Percentiles rank a stretch among this genome's conserved stretches.
These are phyloP conservation scores for Drosophila tripunctata DNA, from an alignment of 2,888 invertebrate species.

Conservation along the genomic window DNA sequence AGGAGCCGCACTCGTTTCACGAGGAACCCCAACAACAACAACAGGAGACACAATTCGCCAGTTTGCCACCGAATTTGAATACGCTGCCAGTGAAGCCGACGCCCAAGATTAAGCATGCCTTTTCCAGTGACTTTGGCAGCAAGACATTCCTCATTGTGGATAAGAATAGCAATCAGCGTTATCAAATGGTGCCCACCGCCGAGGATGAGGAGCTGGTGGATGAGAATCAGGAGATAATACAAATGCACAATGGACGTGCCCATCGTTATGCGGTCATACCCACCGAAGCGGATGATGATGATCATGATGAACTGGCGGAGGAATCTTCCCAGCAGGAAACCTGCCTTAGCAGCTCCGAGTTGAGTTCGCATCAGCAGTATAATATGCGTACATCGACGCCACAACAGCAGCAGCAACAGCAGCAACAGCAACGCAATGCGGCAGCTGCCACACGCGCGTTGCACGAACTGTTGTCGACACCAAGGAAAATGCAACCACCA, in stretches of 20 bases:
- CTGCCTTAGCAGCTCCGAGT: conserved; percentile 84
- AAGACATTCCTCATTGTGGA: conserved; percentile 85
- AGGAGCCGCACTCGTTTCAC: conserved; percentile 79
- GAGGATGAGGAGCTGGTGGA: conserved; percentile 86
- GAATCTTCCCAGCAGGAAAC: conserved; percentile 74
- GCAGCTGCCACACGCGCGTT: conserved; percentile 89
- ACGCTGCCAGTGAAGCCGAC: conserved; percentile 35
- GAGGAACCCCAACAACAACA: conserved; percentile 67
- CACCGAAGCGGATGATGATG: conserved; percentile 84
- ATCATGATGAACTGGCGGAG: conserved; percentile 75
- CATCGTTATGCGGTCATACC: conserved; percentile 87
- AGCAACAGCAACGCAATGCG: conserved; percentile 82
- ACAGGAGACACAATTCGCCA: conserved; percentile 77
- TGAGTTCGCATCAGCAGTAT: conserved; percentile 81
- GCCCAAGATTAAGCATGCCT: conserved; percentile 82
- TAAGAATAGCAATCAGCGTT: conserved; percentile 85
- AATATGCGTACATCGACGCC: conserved; percentile 82
- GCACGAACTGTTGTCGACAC: conserved; percentile 90
- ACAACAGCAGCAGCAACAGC: conserved; percentile 81
- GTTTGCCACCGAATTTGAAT: conserved; percentile 78
- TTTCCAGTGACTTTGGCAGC: conserved; percentile 84
- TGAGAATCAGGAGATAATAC: conserved; percentile 84
- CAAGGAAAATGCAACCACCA: conserved; percentile 86
- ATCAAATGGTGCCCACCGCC: conserved; percentile 88
- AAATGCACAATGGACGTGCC: conserved; percentile 84